A percentile compares a stretch with the other conserved stretches of the same genome.
Evolutionary conservation across 2,797 vertebrate species (phyloP).

Genomic region (Muraenolepis orangiensis): DNA sequence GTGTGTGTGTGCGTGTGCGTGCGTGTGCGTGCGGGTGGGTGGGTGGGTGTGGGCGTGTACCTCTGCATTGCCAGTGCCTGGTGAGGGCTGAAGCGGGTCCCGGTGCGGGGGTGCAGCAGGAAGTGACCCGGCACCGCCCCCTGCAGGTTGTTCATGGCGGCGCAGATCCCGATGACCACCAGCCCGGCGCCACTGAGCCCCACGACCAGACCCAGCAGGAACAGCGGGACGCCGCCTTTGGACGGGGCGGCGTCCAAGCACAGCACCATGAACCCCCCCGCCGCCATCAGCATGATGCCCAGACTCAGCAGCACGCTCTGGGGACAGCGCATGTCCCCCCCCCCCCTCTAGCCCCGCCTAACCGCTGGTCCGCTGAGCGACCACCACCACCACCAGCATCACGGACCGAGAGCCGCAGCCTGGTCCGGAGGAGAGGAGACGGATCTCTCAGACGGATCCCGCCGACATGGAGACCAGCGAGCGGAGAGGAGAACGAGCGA

Average conservation of each 20-base stretch:
- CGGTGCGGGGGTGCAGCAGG: constrained; percentile 74
- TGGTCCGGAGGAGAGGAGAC: too few species aligned
- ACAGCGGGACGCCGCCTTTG: constrained; percentile 21
- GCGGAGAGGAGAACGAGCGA: too few species aligned
- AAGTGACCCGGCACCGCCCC: constrained; percentile 74
- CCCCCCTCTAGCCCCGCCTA: not conserved
- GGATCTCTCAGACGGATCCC: too few species aligned
- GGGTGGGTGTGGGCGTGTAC: constrained; percentile 47
- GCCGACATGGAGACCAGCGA: not conserved
- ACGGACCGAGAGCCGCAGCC: too few species aligned
- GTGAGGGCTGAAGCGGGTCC: constrained; percentile 74
- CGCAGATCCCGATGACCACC: constrained; percentile 60
- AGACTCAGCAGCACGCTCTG: constrained; percentile 61
- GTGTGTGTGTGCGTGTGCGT: too few species aligned
- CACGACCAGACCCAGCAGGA: constrained; percentile 47
- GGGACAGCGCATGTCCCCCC: constrained; percentile 51
- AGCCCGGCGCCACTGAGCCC: constrained; percentile 59
- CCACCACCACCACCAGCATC: not conserved
- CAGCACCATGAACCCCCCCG: constrained; percentile 55
- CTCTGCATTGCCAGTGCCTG: constrained; percentile 77
- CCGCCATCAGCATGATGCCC: constrained; percentile 63
- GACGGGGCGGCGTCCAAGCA: constrained; percentile 17
- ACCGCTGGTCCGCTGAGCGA: not conserved
- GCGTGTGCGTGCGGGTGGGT: not conserved
- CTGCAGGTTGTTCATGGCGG: constrained; percentile 72